Base-by-base conservation (phyloP, 2,113 vertebrate genomes). In the Lophochroa leadbeateri region DNA sequence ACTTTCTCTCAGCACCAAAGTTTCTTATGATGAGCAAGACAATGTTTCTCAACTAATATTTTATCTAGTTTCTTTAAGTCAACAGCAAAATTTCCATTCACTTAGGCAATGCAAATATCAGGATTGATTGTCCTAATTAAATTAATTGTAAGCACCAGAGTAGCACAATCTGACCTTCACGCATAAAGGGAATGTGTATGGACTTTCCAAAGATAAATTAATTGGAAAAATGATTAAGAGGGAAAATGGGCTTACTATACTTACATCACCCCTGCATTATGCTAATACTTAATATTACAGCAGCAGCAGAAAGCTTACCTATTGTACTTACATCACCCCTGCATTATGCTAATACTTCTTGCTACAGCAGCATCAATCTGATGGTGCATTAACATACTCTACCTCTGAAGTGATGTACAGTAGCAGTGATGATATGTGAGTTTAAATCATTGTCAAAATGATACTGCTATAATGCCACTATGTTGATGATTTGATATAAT, bases 401-500 rank as follows among this genome's bases (percentile, higher is more conserved):
- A 0, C 86, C 90, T 52, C 84, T 52, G 43, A 93, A 92, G 53
- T 65, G 89, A 97, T 88, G 78, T 82, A 88, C 75, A 92, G 61
- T 63, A 95, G 43, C 90, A 43, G 21, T 80, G 91, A 91, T 95
- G 96, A 95, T 89, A 77, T 92, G 78, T 57, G 80, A 68, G 81
- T 74, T 94, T 86, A 96, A 97, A 96, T 96, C 79, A 92, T 75
- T 65, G 76, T 96, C 63, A 72, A 80, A 95, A 82, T 82, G 81
- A 95, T 97, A 53, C 61, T 77, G 74, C 86, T 88, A 75, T 96
- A 97, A 96, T 74, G 74, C 29, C 92, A 29, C 64, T 44, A 35
- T 93, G 82, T 76, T 96, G 91, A 88, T 92, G 93, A 94, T 95
- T 96, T 70, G 43, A 79, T 79, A 83, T 85, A 96, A 97, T 94